These are phyloP conservation scores for Coelogynopora nodosa DNA, from an alignment of 2,888 invertebrate genomes.

Conservation along the genomic window DNA sequence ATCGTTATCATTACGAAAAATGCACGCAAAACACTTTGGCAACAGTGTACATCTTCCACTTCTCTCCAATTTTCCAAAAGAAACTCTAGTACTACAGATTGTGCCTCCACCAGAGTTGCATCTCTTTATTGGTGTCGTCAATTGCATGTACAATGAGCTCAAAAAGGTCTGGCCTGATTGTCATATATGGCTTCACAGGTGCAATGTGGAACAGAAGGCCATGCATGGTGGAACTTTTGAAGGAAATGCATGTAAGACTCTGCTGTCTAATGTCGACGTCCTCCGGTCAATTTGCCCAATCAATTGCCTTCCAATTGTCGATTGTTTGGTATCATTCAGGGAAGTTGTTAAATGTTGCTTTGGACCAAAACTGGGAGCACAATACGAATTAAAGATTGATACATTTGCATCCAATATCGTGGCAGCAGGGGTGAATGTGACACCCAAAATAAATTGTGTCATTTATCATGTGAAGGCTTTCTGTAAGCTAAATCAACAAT, in stretches of 20 bases:
- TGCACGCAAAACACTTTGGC: background rate
- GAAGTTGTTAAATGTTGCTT: background rate
- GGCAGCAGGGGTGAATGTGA: background rate
- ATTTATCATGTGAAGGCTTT: background rate
- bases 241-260: background rate
- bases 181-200: background rate
- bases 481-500: background rate
- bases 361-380: background rate
- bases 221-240: constrained; percentile 13
- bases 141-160: constrained; percentile 4
- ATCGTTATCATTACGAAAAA: too few species aligned
- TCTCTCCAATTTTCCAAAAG: too few species aligned
- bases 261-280: background rate
- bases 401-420: background rate
- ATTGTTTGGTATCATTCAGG: background rate
- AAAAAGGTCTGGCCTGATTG: constrained; percentile 11
- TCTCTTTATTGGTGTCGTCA: background rate
- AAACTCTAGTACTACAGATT: constrained; percentile 32
- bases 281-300: constrained; percentile 16
- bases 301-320: background rate
- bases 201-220: constrained; percentile 16
- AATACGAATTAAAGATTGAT: background rate
- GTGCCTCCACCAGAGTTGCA: constrained; percentile 35
- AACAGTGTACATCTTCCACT: constrained; percentile 5
- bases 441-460: background rate